phyloP scores from a whole-genome alignment of 2,113 vertebrate genomes.

The Oophaga pumilio region DNA sequence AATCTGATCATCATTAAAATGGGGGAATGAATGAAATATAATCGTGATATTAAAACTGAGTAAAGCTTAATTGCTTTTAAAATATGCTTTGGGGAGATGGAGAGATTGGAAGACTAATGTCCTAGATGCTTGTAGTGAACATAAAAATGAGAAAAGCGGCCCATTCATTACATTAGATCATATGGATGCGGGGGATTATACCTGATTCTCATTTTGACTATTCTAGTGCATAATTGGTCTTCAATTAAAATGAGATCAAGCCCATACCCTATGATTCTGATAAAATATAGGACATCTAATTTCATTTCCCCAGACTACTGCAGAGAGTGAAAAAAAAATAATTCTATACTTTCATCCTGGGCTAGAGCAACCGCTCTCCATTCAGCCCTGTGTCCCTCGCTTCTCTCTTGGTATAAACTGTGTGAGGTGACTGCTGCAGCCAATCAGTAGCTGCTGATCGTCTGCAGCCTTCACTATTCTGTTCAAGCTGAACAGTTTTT shows the following conservation, averaged over 20 bases:
- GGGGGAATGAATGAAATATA: constrained; percentile 51
- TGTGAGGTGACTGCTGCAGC: too few relatives aligned
- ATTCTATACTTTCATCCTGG: too few relatives aligned
- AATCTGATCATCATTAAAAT: constrained; percentile 54
- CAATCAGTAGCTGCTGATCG: too few relatives aligned
- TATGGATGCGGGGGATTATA: not conserved
- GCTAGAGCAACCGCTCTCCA: too few relatives aligned
- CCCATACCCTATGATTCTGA: not conserved
- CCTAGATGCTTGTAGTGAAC: constrained; percentile 30
- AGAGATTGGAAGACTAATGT: constrained; percentile 28
- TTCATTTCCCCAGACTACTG: not conserved
- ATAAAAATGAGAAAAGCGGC: constrained; percentile 26
- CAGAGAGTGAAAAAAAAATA: too few relatives aligned
- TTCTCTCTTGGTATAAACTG: too few relatives aligned
- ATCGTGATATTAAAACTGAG: constrained; percentile 36
- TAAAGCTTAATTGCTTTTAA: constrained; percentile 49
- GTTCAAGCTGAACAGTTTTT: too few relatives aligned
- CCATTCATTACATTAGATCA: not conserved
- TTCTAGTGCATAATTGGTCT: not conserved
- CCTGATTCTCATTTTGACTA: constrained; percentile 3
- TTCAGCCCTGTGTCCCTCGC: too few relatives aligned
- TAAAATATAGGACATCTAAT: not conserved
- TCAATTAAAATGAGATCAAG: not conserved
- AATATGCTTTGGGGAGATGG: constrained; percentile 46
- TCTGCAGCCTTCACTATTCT: too few relatives aligned